Percentiles rank a stretch among this genome's conserved stretches.
These are phyloP conservation scores for Gymnogyps californianus DNA, from an alignment of 2,113 vertebrate species.

Conservation along the genomic window DNA sequence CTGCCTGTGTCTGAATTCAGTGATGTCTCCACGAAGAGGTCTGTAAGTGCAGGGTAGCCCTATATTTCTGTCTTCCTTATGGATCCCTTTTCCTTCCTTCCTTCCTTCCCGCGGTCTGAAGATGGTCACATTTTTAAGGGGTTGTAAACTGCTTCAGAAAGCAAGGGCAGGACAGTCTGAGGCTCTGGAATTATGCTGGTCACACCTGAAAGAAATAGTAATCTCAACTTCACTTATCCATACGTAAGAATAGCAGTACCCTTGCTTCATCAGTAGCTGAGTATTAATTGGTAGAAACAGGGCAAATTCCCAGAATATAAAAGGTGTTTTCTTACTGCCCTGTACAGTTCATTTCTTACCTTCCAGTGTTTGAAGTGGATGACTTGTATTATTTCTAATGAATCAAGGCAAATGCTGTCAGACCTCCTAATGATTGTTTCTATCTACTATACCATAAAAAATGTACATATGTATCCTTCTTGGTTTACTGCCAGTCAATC, in stretches of 20 bases:
- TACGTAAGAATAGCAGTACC: not conserved
- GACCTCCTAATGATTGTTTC: not conserved
- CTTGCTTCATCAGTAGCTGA: not conserved
- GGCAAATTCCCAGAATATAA: not conserved
- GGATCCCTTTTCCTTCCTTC: not conserved
- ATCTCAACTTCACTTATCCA: not conserved
- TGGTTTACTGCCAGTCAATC: conserved; percentile 13
- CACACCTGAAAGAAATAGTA: not conserved
- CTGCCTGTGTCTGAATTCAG: not conserved
- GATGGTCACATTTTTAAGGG: not conserved
- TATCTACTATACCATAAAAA: not conserved
- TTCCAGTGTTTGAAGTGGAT: not conserved
- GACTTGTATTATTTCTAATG: not conserved
- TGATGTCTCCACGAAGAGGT: not conserved
- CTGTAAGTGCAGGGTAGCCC: not conserved
- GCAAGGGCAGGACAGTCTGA: not conserved
- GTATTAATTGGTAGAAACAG: not conserved
- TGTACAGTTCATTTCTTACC: not conserved
- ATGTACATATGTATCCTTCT: not conserved
- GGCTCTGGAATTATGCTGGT: not conserved
- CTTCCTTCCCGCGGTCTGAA: not conserved
- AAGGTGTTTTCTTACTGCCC: not conserved
- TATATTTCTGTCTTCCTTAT: not conserved
- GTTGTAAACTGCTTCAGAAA: not conserved
- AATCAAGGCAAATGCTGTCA: not conserved